Conservation (phyloP, 2,888 invertebrate genomes). For the Drosophila tripunctata region DNA sequence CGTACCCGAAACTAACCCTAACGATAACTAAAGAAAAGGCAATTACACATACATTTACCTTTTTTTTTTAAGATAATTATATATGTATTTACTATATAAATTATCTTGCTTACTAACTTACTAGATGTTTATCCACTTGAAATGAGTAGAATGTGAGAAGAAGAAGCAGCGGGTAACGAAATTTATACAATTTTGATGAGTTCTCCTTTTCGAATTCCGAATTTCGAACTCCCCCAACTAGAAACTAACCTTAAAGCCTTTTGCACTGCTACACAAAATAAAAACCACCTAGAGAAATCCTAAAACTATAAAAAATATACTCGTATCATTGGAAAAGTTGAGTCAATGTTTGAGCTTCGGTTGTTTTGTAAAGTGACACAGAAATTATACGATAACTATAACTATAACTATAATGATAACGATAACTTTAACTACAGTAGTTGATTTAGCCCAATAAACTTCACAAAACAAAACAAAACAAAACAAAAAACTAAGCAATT, state of each 20-base stretch:
- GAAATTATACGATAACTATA: constrained; percentile 47
- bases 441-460: constrained; percentile 37
- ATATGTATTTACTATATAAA: constrained; percentile 35
- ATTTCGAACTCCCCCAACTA: constrained; percentile 17
- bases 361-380: constrained; percentile 71
- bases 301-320: constrained; percentile 11
- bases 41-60: constrained; percentile 26
- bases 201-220: not conserved
- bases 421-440: constrained; percentile 28
- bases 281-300: constrained; percentile 70
- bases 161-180: constrained; percentile 19
- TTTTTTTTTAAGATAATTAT: no score
- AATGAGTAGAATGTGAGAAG: not conserved
- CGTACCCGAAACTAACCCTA: constrained; percentile 71
- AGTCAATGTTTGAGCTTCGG: constrained; percentile 80
- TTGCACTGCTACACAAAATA: constrained; percentile 80
- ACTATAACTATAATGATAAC: constrained; percentile 22
- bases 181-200: constrained; percentile 14
- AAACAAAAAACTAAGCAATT: constrained; percentile 60
- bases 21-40: constrained; percentile 59
- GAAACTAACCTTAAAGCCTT: constrained; percentile 50
- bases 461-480: constrained; percentile 15
- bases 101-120: constrained; percentile 35
- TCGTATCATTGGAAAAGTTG: constrained; percentile 42
- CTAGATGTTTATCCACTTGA: constrained; percentile 49